Conservation (phyloP, 2,888 invertebrate genomes). For the Morpho deidamia region DNA sequence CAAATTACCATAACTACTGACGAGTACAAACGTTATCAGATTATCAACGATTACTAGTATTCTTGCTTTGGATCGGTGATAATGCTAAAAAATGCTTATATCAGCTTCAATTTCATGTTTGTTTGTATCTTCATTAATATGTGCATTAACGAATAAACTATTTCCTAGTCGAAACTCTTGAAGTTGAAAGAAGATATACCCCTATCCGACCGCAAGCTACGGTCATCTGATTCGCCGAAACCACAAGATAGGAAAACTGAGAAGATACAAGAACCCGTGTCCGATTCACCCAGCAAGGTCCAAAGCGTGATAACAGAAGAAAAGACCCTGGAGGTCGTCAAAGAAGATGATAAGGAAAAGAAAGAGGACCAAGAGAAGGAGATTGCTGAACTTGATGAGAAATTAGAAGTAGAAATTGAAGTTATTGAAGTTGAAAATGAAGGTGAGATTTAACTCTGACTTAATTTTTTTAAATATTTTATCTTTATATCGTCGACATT, state of each 20-base stretch:
- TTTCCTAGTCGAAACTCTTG: constrained; percentile 56
- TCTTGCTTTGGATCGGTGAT: too few relatives aligned
- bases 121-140: too few relatives aligned
- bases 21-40: too few relatives aligned
- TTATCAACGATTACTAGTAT: too few relatives aligned
- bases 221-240: constrained; percentile 58
- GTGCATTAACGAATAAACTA: neutral
- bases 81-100: too few relatives aligned
- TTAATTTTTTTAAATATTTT: too few relatives aligned
- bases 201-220: constrained; percentile 49
- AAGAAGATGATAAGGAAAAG: constrained; percentile 22
- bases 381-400: constrained; percentile 10
- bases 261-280: constrained; percentile 22
- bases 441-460: constrained; percentile 36
- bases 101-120: too few relatives aligned
- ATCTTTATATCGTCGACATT: too few relatives aligned
- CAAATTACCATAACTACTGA: too few relatives aligned
- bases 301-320: constrained; percentile 9
- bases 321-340: neutral
- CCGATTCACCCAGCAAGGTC: constrained; percentile 28
- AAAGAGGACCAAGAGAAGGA: constrained; percentile 22
- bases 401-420: constrained; percentile 37
- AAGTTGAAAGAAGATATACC: constrained; percentile 52
- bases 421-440: constrained; percentile 42
- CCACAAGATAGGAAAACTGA: constrained; percentile 39